phyloP scores from a whole-genome alignment of 2,797 vertebrate genomes.

The Smutsia temminckii region DNA sequence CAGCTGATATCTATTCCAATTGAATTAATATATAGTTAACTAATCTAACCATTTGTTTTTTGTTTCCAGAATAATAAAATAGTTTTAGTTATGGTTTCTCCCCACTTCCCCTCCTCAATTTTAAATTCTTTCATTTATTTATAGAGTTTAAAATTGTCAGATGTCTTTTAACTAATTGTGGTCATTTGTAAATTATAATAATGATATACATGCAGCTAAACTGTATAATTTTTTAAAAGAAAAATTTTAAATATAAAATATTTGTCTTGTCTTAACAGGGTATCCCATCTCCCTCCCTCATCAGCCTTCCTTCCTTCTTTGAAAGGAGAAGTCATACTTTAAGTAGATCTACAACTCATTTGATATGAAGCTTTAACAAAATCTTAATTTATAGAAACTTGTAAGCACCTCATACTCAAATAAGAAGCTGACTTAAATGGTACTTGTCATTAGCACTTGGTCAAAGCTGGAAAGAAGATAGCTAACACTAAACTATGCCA shows the following conservation, averaged over 20 bases:
- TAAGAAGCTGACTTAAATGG: conserved; percentile 80
- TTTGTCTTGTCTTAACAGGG: conserved; percentile 84
- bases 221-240: conserved; percentile 1
- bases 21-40: not conserved
- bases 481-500: conserved; percentile 82
- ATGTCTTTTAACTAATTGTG: conserved; percentile 38
- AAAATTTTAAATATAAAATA: not conserved
- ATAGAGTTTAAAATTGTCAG: conserved; percentile 38
- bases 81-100: conserved; percentile 1
- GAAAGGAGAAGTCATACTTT: conserved; percentile 96
- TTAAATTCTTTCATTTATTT: conserved; percentile 25
- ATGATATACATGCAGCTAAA: not conserved
- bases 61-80: conserved; percentile 40
- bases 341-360: conserved; percentile 95
- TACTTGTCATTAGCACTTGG: conserved; percentile 85
- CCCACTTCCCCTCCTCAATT: not conserved
- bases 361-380: conserved; percentile 87
- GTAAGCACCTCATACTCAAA: conserved; percentile 64
- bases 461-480: conserved; percentile 74
- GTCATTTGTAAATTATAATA: conserved; percentile 29
- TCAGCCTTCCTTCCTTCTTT: conserved; percentile 93
- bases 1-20: not conserved
- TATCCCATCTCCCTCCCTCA: conserved; percentile 93
- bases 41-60: conserved; percentile 3
- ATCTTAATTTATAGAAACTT: conserved; percentile 53